phyloP scores from a whole-genome alignment of 37 sponge, comb jelly and placozoan species.

The Lycopodina hypogea region DNA sequence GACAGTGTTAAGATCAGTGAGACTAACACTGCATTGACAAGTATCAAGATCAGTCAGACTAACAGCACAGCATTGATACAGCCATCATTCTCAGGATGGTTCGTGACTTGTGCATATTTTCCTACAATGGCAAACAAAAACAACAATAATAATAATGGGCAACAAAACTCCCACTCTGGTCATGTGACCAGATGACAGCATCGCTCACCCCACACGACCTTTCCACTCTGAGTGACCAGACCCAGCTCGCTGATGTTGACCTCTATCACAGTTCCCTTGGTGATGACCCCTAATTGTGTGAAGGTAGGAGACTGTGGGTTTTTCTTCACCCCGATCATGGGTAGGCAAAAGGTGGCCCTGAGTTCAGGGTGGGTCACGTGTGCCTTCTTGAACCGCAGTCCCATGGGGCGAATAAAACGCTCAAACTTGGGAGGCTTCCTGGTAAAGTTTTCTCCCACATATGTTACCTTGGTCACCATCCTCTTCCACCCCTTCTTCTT shows the following conservation, averaged over 20 bases:
- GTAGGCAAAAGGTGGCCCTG: constrained; percentile 97
- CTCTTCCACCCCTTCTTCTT: constrained; percentile 92
- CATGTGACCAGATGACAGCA: not conserved
- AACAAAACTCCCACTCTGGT: not conserved
- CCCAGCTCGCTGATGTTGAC: constrained; percentile 99
- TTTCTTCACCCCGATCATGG: constrained; percentile 98
- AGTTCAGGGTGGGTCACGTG: constrained; percentile 99
- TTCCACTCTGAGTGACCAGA: constrained; percentile 97
- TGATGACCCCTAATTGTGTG: constrained; percentile 98
- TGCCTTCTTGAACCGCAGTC: constrained; percentile 96
- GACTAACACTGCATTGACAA: no score
- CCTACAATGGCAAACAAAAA: constrained; percentile 45
- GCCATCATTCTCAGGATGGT: constrained; percentile 99
- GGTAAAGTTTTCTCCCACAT: constrained; percentile 96
- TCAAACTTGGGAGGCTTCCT: constrained; percentile 98
- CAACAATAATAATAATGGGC: not conserved
- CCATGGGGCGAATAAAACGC: constrained; percentile 99
- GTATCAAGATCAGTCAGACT: constrained; percentile 57
- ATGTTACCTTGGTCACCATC: constrained; percentile 97
- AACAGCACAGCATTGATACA: constrained; percentile 98
- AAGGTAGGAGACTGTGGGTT: constrained; percentile 95
- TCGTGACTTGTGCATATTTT: constrained; percentile 99
- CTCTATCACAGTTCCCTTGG: constrained; percentile 99
- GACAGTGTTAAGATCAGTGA: no score
- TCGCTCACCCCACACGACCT: constrained; percentile 96